These are phyloP conservation scores for Nymphalis polychloros DNA, from an alignment of 2,888 invertebrate species.

Conservation along the genomic window DNA sequence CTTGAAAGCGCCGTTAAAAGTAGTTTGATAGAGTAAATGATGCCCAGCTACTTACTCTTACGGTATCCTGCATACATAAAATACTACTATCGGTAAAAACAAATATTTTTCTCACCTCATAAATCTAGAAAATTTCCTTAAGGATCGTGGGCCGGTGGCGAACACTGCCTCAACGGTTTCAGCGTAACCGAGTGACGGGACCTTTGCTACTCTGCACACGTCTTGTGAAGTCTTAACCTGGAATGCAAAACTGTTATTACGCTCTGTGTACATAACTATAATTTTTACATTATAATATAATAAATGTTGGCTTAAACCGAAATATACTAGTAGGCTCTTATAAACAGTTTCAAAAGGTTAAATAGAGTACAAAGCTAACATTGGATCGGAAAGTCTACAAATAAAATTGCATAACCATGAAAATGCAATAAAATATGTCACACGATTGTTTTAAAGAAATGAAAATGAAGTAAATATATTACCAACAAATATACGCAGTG, in stretches of 20 bases:
- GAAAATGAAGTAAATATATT: slow-evolving; percentile 54
- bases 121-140: slow-evolving; percentile 78
- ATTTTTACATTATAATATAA: too few relatives aligned
- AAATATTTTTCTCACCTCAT: slow-evolving; percentile 81
- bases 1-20: too few relatives aligned
- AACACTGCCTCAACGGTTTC: slow-evolving; percentile 84
- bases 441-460: not conserved
- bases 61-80: too few relatives aligned
- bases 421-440: not conserved
- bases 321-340: too few relatives aligned
- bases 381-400: too few relatives aligned
- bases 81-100: not conserved
- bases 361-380: too few relatives aligned
- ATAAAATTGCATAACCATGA: too few relatives aligned
- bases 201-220: slow-evolving; percentile 74
- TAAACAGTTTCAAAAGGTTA: too few relatives aligned
- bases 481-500: slow-evolving; percentile 97
- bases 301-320: too few relatives aligned
- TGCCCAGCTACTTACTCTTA: too few relatives aligned
- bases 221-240: slow-evolving; percentile 79
- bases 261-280: too few relatives aligned
- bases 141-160: slow-evolving; percentile 78
- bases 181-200: slow-evolving; percentile 82
- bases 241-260: slow-evolving; percentile 33
- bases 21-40: too few relatives aligned